Evolutionary conservation across 2,888 invertebrate genomes (phyloP).

Genomic region (Diabrotica balteata): DNA sequence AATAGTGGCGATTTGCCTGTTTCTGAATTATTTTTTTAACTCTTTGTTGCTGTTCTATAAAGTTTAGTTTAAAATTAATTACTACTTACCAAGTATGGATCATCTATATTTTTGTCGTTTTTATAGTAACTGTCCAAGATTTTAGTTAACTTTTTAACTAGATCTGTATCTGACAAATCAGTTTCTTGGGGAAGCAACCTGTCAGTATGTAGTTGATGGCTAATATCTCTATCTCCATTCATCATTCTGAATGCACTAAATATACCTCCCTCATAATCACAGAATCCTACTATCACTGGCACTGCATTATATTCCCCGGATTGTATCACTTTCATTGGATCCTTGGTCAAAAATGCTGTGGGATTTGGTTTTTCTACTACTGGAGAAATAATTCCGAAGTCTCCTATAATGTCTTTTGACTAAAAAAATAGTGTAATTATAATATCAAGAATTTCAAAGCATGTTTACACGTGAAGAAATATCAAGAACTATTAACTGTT

Average conservation of each 20-base stretch:
- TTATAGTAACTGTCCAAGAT: too few relatives aligned
- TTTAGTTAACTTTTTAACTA: neutral
- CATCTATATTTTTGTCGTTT: too few relatives aligned
- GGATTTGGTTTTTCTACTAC: conserved; percentile 32
- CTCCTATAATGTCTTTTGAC: neutral
- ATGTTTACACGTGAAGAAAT: too few relatives aligned
- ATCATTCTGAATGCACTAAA: neutral
- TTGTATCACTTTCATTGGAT: conserved; percentile 38
- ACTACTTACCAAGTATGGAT: too few relatives aligned
- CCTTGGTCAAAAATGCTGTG: conserved; percentile 34
- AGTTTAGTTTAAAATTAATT: too few relatives aligned
- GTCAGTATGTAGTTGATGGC: neutral
- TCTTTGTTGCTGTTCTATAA: too few relatives aligned
- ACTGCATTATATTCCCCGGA: conserved; percentile 42
- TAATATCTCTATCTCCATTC: neutral
- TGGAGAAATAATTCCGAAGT: conserved; percentile 4
- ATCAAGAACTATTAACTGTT: too few relatives aligned
- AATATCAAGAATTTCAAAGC: too few relatives aligned
- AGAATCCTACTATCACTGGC: conserved; percentile 37
- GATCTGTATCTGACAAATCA: neutral
- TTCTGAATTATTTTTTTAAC: too few relatives aligned
- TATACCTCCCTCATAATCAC: conserved; percentile 11
- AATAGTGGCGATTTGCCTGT: too few relatives aligned
- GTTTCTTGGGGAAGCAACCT: neutral
- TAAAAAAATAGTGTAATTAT: neutral